phyloP scores from a whole-genome alignment of 2,113 vertebrate genomes.

The Hippocampus abdominalis region DNA sequence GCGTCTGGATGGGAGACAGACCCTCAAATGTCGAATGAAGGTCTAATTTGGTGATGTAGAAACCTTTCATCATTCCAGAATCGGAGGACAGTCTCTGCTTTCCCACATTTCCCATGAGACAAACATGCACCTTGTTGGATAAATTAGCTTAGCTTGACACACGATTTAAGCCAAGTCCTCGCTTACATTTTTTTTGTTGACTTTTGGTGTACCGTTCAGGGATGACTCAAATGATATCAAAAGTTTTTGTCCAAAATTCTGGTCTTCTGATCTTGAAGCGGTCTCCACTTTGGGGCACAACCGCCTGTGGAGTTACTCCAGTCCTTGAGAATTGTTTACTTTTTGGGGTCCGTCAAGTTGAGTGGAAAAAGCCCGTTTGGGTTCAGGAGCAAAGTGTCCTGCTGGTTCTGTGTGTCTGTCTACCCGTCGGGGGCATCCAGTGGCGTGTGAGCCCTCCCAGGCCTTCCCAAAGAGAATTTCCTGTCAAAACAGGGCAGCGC shows the following conservation, averaged over 20 bases:
- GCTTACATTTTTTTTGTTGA: no score
- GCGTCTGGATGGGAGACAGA: not conserved
- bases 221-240: no score
- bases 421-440: not conserved
- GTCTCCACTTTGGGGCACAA: no score
- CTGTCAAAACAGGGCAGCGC: slow-evolving; percentile 6
- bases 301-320: not conserved
- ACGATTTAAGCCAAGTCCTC: no score
- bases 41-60: not conserved
- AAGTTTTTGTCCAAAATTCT: no score
- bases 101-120: no score
- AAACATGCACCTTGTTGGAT: no score
- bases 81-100: not conserved
- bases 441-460: not conserved
- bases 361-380: not conserved
- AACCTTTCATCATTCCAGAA: not conserved
- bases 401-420: not conserved
- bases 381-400: not conserved
- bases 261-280: no score
- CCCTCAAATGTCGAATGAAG: not conserved
- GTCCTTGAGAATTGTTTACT: not conserved
- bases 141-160: no score
- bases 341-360: not conserved
- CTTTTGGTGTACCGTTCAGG: no score
- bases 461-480: not conserved